phyloP scores from a whole-genome alignment of 2,888 invertebrate genomes.

The Ametastegia equiseti region DNA sequence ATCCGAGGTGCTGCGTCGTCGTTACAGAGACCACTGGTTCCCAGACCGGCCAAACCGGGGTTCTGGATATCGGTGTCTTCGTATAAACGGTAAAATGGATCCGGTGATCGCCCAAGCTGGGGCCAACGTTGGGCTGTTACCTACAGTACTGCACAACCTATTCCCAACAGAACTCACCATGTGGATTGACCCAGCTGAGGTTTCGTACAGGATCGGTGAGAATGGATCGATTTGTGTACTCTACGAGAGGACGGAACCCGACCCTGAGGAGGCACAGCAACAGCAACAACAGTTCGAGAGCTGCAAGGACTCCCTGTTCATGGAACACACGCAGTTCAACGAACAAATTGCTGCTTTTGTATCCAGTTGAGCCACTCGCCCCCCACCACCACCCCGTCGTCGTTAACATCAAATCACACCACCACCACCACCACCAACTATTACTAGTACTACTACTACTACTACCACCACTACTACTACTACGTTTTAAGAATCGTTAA shows the following conservation, averaged over 20 bases:
- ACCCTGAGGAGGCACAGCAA: constrained; percentile 64
- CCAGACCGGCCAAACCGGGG: constrained; percentile 85
- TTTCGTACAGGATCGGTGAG: constrained; percentile 82
- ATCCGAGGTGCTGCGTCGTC: constrained; percentile 74
- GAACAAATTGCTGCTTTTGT: constrained; percentile 74
- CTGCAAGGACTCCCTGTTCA: constrained; percentile 72
- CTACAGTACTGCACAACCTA: constrained; percentile 78
- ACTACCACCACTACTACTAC: neutral
- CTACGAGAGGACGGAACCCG: constrained; percentile 74
- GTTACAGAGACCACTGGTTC: constrained; percentile 85
- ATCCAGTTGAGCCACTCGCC: constrained; percentile 70
- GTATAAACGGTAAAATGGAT: constrained; percentile 85
- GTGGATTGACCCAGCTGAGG: constrained; percentile 88
- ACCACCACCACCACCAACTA: neutral
- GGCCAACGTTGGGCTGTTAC: constrained; percentile 80
- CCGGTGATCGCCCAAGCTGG: constrained; percentile 83
- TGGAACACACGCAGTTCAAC: constrained; percentile 73
- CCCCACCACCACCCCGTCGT: no score
- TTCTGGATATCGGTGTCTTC: constrained; percentile 84
- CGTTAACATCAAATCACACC: neutral
- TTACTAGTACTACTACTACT: no score
- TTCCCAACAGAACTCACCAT: constrained; percentile 85
- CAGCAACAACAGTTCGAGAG: constrained; percentile 71
- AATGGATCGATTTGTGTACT: constrained; percentile 81
- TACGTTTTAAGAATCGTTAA: neutral